Percentiles rank a stretch among this genome's conserved stretches.
These are phyloP conservation scores for Procambarus clarkii DNA, from an alignment of 1,140 invertebrate species.

Conservation along the genomic window DNA sequence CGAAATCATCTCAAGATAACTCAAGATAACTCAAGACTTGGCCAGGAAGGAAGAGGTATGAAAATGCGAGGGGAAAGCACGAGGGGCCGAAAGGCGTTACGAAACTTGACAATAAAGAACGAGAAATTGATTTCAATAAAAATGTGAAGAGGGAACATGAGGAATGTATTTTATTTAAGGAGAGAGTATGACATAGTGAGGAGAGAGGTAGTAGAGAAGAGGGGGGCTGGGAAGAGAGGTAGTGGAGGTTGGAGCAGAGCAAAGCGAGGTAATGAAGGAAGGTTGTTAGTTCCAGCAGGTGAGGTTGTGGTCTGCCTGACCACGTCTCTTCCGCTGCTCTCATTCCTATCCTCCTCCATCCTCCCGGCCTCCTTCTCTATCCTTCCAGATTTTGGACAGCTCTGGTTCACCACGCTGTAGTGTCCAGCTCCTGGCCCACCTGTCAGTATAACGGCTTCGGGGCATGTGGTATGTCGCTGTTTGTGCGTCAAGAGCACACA, in stretches of 20 bases:
- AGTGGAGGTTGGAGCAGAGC: background rate
- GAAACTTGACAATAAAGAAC: too few species aligned
- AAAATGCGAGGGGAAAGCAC: too few species aligned
- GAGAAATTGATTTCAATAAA: background rate
- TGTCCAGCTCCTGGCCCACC: background rate
- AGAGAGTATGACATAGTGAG: background rate
- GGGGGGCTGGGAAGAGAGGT: background rate
- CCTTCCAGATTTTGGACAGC: background rate
- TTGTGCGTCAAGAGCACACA: too few species aligned
- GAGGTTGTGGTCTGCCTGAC: slow-evolving; percentile 26
- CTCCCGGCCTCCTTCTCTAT: background rate
- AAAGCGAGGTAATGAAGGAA: background rate
- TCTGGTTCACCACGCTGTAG: background rate
- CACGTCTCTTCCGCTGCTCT: background rate
- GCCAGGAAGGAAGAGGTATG: too few species aligned
- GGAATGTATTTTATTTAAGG: background rate
- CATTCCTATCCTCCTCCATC: background rate
- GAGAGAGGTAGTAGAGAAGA: too few species aligned
- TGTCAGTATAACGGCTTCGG: too few species aligned
- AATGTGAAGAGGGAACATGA: background rate
- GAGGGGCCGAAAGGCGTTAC: too few species aligned
- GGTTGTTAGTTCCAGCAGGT: slow-evolving; percentile 32
- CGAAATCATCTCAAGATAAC: too few species aligned
- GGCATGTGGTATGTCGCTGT: too few species aligned
- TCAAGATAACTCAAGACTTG: too few species aligned